Percentiles rank a stretch among this genome's conserved stretches.
These are phyloP conservation scores for Onthophagus taurus DNA, from an alignment of 1,140 invertebrate genomes.

Conservation along the genomic window DNA sequence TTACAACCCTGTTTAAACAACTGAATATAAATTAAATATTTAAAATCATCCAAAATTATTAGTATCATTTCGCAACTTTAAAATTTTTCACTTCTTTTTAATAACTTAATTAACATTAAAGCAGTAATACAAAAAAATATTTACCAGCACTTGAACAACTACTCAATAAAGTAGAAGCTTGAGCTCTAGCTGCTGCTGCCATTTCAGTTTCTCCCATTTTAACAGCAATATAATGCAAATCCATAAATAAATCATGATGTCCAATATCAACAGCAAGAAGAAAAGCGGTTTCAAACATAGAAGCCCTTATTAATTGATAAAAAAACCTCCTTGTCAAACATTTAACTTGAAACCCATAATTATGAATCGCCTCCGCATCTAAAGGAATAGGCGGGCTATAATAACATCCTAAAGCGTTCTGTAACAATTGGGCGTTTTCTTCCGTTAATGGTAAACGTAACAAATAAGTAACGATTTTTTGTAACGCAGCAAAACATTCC, in stretches of 20 bases:
- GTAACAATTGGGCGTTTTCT: constrained; percentile 53
- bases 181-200: constrained; percentile 63
- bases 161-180: constrained; percentile 56
- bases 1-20: too few species aligned
- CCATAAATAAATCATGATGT: constrained; percentile 74
- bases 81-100: too few species aligned
- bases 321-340: constrained; percentile 69
- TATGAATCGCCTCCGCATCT: constrained; percentile 53
- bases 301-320: constrained; percentile 65
- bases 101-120: constrained; percentile 8
- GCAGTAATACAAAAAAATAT: constrained; percentile 34
- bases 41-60: too few species aligned
- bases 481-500: constrained; percentile 53
- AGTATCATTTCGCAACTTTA: too few species aligned
- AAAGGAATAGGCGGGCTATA: constrained; percentile 53
- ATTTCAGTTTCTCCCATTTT: constrained; percentile 57
- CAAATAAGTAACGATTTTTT: constrained; percentile 62
- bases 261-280: constrained; percentile 74
- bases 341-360: constrained; percentile 35
- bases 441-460: constrained; percentile 54
- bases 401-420: constrained; percentile 63
- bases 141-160: constrained; percentile 47
- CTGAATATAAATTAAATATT: too few species aligned
- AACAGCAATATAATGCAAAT: constrained; percentile 70
- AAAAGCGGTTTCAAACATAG: constrained; percentile 76